These are phyloP conservation scores for Saiga tatarica DNA, from an alignment of 2,113 vertebrate species.

Conservation along the genomic window DNA sequence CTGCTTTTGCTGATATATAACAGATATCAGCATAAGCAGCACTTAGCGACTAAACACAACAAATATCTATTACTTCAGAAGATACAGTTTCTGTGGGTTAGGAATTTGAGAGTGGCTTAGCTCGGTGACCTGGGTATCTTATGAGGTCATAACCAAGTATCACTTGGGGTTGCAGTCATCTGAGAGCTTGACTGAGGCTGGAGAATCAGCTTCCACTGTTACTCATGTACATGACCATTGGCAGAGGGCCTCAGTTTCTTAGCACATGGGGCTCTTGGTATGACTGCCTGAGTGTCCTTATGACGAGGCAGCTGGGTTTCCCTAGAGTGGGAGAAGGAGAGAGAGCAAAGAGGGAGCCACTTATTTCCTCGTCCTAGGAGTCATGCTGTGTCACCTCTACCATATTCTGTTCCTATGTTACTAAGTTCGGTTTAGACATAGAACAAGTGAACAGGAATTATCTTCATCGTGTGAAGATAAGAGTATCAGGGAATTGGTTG, in stretches of 20 bases:
- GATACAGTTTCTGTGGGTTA: constrained; percentile 8
- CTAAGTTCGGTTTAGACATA: background rate
- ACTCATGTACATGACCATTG: background rate
- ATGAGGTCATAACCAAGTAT: background rate
- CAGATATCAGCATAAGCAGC: background rate
- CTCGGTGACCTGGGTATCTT: background rate
- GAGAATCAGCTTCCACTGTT: background rate
- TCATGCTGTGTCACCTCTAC: background rate
- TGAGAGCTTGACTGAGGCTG: background rate
- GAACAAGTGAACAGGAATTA: background rate
- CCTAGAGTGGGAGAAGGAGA: background rate
- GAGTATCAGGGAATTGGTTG: background rate
- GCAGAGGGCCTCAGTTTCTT: background rate
- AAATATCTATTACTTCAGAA: background rate
- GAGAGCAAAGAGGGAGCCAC: background rate
- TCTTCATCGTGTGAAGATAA: background rate
- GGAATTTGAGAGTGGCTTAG: background rate
- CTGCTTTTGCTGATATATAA: background rate
- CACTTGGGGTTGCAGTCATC: background rate
- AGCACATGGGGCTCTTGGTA: background rate
- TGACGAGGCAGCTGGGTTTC: background rate
- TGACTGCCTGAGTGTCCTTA: background rate
- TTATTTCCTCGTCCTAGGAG: background rate
- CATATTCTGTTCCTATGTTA: background rate
- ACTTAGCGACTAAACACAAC: background rate